Evolutionary conservation across 2,888 invertebrate genomes (phyloP), one percentile per base, ranked within the genome.

Genomic region (Maniola hyperantus): DNA sequence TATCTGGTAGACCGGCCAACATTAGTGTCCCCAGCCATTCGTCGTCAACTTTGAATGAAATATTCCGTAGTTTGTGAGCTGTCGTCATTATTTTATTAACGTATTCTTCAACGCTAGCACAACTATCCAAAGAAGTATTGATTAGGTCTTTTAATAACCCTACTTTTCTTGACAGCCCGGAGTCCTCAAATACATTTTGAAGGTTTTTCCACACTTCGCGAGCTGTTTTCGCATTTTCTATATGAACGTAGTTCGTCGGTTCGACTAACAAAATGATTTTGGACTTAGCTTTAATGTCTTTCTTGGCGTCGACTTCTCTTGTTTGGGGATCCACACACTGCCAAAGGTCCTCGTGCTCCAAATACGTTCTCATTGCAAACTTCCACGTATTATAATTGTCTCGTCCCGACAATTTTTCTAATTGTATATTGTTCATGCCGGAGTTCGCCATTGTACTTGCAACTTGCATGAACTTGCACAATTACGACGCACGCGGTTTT

Each of bases 71-170:
- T n/a, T 46, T 46, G 46, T 46, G 46, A 6, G 46, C 46, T 6
- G 46, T 46, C 0, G 46, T 46, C 46, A 46, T 46, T n/a, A 46
- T 46, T 46, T 46, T 46, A 6, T n/a, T 46, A 0, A 46, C n/a
- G n/a, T n/a, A 46, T n/a, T 46, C 46, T n/a, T 46, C 46, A 46
- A 46, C 15, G n/a, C 46, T 46, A n/a, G n/a, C 6, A n/a, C 46
- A 46, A n/a, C 6, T n/a, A 6, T 46, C 46, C n/a, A 48, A 18
- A 2, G 48, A 48, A 8, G 48, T 48, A 18, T 48, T 48, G 7
- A 48, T 18, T 18, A 48, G 15, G 15, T 48, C 18, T 18, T 48
- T 48, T 6, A 48, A 48, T 6, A 48, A 7, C 1, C 48, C 48
- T 6, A 48, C 48, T 48, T 48, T 48, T 48, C 48, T 15, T 6